phyloP scores from a whole-genome alignment of 2,888 invertebrate genomes.

The Agriotes lineatus region DNA sequence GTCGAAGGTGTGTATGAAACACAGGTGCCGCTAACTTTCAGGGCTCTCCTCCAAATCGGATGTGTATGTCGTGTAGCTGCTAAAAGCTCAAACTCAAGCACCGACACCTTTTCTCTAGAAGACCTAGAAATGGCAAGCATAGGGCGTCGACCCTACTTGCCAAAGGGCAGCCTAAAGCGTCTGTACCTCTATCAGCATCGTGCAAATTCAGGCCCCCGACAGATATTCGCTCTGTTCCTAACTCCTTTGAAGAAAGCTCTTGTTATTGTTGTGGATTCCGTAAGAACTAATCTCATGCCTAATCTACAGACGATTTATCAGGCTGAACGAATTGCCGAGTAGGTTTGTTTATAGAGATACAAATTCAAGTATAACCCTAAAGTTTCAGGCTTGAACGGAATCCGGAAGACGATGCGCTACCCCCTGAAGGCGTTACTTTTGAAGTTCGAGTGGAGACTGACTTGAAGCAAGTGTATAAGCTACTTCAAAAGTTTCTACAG shows the following conservation, averaged over 20 bases:
- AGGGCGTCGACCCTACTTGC: constrained; percentile 82
- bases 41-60: constrained; percentile 88
- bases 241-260: constrained; percentile 82
- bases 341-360: too few relatives aligned
- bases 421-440: constrained; percentile 80
- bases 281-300: constrained; percentile 92
- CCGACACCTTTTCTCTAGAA: constrained; percentile 85
- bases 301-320: constrained; percentile 86
- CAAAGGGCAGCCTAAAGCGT: constrained; percentile 73
- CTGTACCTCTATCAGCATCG: constrained; percentile 92
- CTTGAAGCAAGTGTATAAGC: constrained; percentile 76
- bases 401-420: constrained; percentile 73
- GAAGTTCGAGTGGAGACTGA: constrained; percentile 87
- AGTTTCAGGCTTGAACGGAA: constrained; percentile 71
- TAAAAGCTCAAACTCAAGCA: constrained; percentile 68
- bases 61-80: constrained; percentile 81
- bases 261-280: constrained; percentile 88
- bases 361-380: neutral
- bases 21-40: constrained; percentile 89
- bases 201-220: constrained; percentile 78
- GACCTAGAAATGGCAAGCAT: constrained; percentile 86
- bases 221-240: constrained; percentile 91
- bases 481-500: constrained; percentile 82
- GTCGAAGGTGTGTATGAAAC: constrained; percentile 99
- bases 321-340: constrained; percentile 83